Base-by-base conservation (phyloP, 2,797 vertebrate genomes). In the Sebastes trivittatus region DNA sequence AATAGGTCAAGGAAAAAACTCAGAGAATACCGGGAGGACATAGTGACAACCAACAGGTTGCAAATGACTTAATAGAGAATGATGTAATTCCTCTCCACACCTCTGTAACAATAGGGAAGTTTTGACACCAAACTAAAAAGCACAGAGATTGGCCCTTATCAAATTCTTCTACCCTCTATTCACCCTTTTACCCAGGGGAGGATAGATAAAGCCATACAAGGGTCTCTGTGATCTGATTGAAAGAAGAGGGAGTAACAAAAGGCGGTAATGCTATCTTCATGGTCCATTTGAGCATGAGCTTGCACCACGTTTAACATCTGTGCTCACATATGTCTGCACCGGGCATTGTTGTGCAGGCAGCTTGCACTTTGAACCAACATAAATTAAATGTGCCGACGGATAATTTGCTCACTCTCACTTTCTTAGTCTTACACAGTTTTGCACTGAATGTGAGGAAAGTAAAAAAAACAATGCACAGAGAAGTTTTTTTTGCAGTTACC, bases 181-280 rank as follows among this genome's bases (percentile, higher is more conserved):
- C 72, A 83, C 67, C 67, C 67, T 85, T 79, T 78, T 72, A 77
- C 87, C 83, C 91, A 83, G 62, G 87, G 86, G 91, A 93, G 90
- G 71, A 36, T 14, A 86, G 83, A 91, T 88, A 92, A 89, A 87
- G 75, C 71, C 34, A 60, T 67, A 73, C 64, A 84, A 60, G 77
- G 58, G 73, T 80, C 87, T 78, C 80, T 81, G 72, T 81, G 84
- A 92, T 90, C 93, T 91, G 89, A 93, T 81, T 93, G 94, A 93
- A 93, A 91, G 90, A 91, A 86, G 78, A 84, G 74, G 68, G 79
- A 79, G 71, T 69, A 90, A 95, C 93, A 94, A 95, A 94, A 91
- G 92, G 81, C n/a, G 4, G 91, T 94, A 94, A 94, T 88, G 84
- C 84, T 94, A 94, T 94, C 92, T 91, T 60, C 71, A 79, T 58